Conservation (phyloP, 37 sponge, comb jelly and placozoan genomes). For the Agelas oroides region DNA sequence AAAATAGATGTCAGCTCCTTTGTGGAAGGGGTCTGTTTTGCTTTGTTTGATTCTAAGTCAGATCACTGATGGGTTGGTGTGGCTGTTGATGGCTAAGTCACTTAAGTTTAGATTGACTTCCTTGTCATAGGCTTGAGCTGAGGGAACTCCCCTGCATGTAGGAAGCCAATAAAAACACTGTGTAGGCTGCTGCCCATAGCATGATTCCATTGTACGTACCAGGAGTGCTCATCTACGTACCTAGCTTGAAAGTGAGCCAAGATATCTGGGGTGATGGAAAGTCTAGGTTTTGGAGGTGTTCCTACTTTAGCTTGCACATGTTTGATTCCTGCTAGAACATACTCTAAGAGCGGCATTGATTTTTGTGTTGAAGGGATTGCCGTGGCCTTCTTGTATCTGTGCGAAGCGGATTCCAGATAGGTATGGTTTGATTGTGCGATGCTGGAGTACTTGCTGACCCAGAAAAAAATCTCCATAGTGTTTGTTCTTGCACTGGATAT, state of each 20-base stretch:
- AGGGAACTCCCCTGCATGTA: too few relatives aligned
- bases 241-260: too few relatives aligned
- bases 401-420: neutral
- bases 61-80: too few relatives aligned
- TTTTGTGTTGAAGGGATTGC: neutral
- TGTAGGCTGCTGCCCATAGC: conserved; percentile 1
- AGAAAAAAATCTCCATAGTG: neutral
- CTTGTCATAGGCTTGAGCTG: too few relatives aligned
- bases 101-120: too few relatives aligned
- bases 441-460: neutral
- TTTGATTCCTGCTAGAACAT: neutral
- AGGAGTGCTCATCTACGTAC: neutral
- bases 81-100: too few relatives aligned
- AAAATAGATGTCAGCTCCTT: too few relatives aligned
- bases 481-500: neutral
- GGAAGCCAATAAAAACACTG: too few relatives aligned
- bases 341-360: neutral
- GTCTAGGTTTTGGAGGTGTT: neutral
- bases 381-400: neutral
- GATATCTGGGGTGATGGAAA: neutral
- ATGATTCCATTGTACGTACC: neutral
- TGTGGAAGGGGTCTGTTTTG: too few relatives aligned
- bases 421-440: conserved; percentile 3
- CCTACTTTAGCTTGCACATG: neutral
- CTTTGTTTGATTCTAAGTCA: too few relatives aligned